phyloP scores from a whole-genome alignment of 2,888 invertebrate species.

The Lithosia quadra region DNA sequence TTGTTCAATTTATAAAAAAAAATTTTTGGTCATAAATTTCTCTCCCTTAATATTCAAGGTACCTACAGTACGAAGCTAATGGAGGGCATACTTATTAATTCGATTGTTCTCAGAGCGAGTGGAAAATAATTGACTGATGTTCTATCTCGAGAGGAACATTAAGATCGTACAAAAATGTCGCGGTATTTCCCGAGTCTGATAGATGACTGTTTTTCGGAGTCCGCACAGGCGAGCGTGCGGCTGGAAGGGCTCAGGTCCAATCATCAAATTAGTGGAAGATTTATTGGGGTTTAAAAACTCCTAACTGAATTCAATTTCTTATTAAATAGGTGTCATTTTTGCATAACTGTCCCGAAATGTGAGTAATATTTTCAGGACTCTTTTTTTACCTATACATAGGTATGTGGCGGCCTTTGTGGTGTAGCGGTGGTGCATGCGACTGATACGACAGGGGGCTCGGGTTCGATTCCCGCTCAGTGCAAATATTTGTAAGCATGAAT shows the following conservation, averaged over 20 bases:
- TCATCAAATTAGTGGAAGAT: neutral
- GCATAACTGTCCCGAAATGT: neutral
- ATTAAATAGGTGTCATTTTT: neutral
- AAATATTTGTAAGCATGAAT: too few species aligned
- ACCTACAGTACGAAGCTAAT: neutral
- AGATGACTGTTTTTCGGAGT: neutral
- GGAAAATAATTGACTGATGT: conserved; percentile 40
- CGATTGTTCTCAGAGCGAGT: conserved; percentile 25
- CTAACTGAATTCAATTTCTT: neutral
- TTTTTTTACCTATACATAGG: neutral
- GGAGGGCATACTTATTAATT: conserved; percentile 13
- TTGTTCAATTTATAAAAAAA: neutral
- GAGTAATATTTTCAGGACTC: neutral
- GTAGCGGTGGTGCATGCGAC: too few species aligned
- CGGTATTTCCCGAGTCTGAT: neutral
- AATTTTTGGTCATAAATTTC: neutral
- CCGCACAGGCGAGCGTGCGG: too few species aligned
- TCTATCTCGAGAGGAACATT: conserved; percentile 17
- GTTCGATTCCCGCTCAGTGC: too few species aligned
- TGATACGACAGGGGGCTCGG: too few species aligned
- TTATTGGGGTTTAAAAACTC: neutral
- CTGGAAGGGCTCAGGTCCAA: neutral
- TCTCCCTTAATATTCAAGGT: neutral
- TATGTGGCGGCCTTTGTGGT: too few species aligned
- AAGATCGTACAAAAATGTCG: conserved; percentile 1